Base-by-base conservation (phyloP, 2,113 vertebrate species). In the Malurus alboscapulatus region DNA sequence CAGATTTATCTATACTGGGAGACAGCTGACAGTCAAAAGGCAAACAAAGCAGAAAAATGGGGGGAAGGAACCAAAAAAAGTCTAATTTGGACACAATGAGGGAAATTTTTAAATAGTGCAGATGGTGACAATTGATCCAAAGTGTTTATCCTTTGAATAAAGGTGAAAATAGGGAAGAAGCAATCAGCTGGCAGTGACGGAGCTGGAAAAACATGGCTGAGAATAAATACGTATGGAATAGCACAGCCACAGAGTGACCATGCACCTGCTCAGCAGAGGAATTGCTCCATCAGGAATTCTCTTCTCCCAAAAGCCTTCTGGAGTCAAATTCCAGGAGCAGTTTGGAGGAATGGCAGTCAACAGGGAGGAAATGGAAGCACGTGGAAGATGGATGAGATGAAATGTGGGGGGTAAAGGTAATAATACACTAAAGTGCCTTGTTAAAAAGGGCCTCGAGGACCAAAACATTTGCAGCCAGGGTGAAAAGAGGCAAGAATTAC, bases 211-310 rank as follows among this genome's bases (percentile, higher is more conserved):
- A 17, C 18, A 45, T 0, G 2, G 2, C 1, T 86, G 42, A 47
- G 8, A 8, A 36, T 18, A 40, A 18, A 8, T n/a, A 36, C 9
- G 6, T 19, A 11, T 25, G 34, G 26, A 61, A 69, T 4, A 73
- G 17, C 11, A 32, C 2, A 14, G 54, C 38, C 40, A 58, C 2
- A 5, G 7, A 38, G 47, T 7, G 45, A 30, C 14, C 1, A 2
- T 1, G 2, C 7, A 24, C 5, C 53, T 61, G 18, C 53, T 75
- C 40, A n/a, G 44, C 17, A 18, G 7, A 88, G 68, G 14, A 69
- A 17, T 51, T 50, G 36, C 36, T 74, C 44, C 40, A 55, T 14
- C 10, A 67, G 61, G 61, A 68, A 72, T 55, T 68, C 4, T 29
- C 27, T 57, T 20, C 30, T 58, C 19, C 11, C 27, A 26, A 42